Conservation (phyloP, 2,797 vertebrate species). For the Anguilla obscura region DNA sequence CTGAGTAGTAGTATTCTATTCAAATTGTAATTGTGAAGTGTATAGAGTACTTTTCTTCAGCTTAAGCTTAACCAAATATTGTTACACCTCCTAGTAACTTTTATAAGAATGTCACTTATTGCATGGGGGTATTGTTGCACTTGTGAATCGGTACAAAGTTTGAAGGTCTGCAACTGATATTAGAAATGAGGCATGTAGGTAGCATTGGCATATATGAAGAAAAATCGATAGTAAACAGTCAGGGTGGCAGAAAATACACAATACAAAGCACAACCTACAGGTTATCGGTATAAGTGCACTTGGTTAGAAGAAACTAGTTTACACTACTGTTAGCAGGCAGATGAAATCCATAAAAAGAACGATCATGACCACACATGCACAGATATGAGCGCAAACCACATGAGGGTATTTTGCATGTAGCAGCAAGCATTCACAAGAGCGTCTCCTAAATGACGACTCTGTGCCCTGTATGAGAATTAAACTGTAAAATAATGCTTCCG, state of each 20-base stretch:
- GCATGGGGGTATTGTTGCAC: background rate
- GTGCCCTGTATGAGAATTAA: constrained; percentile 18
- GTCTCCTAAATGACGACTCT: background rate
- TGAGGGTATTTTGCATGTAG: background rate
- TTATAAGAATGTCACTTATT: background rate
- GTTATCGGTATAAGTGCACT: background rate
- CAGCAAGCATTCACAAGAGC: background rate
- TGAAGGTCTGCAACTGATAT: background rate
- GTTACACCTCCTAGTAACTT: background rate
- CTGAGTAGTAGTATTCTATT: background rate
- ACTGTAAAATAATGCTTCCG: constrained; percentile 13
- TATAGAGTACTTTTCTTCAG: background rate
- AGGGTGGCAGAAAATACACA: background rate
- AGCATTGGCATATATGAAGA: background rate
- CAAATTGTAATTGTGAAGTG: background rate
- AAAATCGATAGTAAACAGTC: background rate
- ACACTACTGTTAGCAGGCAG: background rate
- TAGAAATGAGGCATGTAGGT: background rate
- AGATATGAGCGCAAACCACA: background rate
- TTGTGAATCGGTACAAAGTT: background rate
- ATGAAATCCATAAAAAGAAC: background rate
- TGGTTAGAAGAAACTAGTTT: background rate
- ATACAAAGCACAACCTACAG: background rate
- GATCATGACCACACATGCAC: background rate
- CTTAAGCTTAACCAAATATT: background rate